Percentiles rank a stretch among this genome's conserved stretches.
Evolutionary conservation across 2,888 invertebrate species (phyloP).

Genomic region (Epinotia ramella): DNA sequence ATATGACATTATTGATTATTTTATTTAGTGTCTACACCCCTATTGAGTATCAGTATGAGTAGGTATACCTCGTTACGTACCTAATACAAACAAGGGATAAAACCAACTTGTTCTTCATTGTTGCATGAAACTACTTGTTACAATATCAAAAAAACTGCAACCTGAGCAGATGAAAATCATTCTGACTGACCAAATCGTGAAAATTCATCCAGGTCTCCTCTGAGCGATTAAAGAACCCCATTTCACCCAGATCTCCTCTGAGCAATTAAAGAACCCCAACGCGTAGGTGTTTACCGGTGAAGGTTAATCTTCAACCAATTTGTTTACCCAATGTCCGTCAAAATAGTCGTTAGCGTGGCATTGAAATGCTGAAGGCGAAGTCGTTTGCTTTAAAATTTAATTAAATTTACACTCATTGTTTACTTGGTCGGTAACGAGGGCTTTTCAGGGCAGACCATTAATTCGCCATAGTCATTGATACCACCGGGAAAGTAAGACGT

Average conservation of each 20-base stretch:
- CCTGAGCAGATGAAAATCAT: not conserved
- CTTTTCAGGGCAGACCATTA: slow-evolving; percentile 49
- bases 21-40: too few relatives aligned
- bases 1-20: too few relatives aligned
- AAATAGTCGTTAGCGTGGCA: slow-evolving; percentile 52
- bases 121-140: too few relatives aligned
- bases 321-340: slow-evolving; percentile 43
- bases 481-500: slow-evolving; percentile 1
- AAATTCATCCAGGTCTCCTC: not conserved
- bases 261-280: not conserved
- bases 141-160: too few relatives aligned
- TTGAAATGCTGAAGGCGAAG: slow-evolving; percentile 71
- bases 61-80: too few relatives aligned
- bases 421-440: slow-evolving; percentile 65
- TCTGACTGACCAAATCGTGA: not conserved
- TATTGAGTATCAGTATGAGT: too few relatives aligned
- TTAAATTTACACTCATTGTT: slow-evolving; percentile 71
- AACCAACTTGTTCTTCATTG: too few relatives aligned
- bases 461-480: slow-evolving; percentile 48
- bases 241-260: too few relatives aligned
- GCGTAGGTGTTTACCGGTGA: slow-evolving; percentile 18
- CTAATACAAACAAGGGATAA: too few relatives aligned
- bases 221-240: too few relatives aligned
- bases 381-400: slow-evolving; percentile 78
- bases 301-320: slow-evolving; percentile 19